Conservation (phyloP, 1,140 invertebrate species). For the Drosophila bocki region DNA sequence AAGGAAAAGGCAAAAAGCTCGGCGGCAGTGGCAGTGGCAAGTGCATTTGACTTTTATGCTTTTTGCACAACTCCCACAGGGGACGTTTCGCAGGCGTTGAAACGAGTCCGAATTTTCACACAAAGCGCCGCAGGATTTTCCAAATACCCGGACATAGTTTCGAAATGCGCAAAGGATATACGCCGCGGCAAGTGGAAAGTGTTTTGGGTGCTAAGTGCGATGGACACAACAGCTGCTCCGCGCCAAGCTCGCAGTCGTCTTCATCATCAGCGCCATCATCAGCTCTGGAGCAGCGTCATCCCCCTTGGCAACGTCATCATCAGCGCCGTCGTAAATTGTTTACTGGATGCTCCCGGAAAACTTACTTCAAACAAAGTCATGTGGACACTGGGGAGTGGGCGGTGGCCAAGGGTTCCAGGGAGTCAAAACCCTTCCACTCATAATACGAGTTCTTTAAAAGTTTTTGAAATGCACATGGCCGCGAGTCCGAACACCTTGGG, state of each 20-base stretch:
- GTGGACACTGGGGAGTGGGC: constrained; percentile 64
- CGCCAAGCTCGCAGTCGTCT: constrained; percentile 11
- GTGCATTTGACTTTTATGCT: constrained; percentile 84
- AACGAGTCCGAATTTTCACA: constrained; percentile 76
- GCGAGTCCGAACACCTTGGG: constrained; percentile 20
- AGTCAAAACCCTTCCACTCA: constrained; percentile 21
- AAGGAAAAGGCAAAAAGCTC: constrained; percentile 22
- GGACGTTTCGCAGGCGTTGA: constrained; percentile 70
- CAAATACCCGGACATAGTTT: constrained; percentile 68
- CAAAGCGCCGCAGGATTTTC: constrained; percentile 77
- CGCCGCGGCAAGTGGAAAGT: constrained; percentile 47
- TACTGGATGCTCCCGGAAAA: constrained; percentile 76
- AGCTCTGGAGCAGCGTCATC: constrained; percentile 33
- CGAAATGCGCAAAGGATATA: constrained; percentile 52
- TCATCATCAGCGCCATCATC: constrained; percentile 47
- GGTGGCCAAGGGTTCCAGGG: constrained; percentile 53
- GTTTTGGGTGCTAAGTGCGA: constrained; percentile 64
- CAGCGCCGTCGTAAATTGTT: constrained; percentile 81
- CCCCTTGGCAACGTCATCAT: constrained; percentile 74
- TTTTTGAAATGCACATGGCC: constrained; percentile 67
- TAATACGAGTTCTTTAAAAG: constrained; percentile 79
- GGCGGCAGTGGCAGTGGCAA: constrained; percentile 48
- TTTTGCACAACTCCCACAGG: constrained; percentile 47
- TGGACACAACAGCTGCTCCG: constrained; percentile 53
- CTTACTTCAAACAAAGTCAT: constrained; percentile 82